Base-by-base conservation (phyloP, 2,888 invertebrate species). In the Gymnoscelis rufifasciata region DNA sequence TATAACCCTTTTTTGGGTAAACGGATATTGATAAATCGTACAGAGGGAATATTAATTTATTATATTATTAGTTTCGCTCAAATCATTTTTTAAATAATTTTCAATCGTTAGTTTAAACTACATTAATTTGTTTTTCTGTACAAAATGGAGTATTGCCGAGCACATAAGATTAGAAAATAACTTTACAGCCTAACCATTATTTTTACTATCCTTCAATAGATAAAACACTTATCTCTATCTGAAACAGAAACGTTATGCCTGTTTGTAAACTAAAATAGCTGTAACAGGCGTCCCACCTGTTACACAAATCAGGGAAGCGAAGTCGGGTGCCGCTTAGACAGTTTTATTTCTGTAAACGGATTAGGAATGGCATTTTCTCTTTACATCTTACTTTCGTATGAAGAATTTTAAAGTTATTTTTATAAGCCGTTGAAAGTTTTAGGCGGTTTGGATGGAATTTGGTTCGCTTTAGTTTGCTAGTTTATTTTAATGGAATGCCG, bases 261-360 rank as follows among this genome's bases (percentile, higher is more conserved):
- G 69, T 64, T 62, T 63, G 52, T 57, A 54, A 65, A 67, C 73
- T 38, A 62, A 79, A 77, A 78, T 78, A 79, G 61, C 62, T 53
- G 48, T 60, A 65, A 63, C 68, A 67, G 64, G 55, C 31, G 8
- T 14, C 15, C 28, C 48, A 52, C 52, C 48, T 47, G 62, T 47
- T 44, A 10, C 24, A 42, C 11, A 27, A 35, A 42, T 48, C 42
- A 43, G 28, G 37, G 29, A 30, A 54, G 38, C 30, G 68, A 71
- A 73, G 61, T 68, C 69, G 56, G 61, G 77, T 78, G 78, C 77
- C 45, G 60, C 65, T 72, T 60, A 74, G 83, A 79, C 79, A 79
- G 68, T 67, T 71, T 75, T 78, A 79, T 81, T 77, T 71, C 59
- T 59, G 65, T 57, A 43, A 38, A 47, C 46, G 43, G 42, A 51